Conservation (phyloP, 2,888 invertebrate species). For the Rhagophthalmus giganteus region DNA sequence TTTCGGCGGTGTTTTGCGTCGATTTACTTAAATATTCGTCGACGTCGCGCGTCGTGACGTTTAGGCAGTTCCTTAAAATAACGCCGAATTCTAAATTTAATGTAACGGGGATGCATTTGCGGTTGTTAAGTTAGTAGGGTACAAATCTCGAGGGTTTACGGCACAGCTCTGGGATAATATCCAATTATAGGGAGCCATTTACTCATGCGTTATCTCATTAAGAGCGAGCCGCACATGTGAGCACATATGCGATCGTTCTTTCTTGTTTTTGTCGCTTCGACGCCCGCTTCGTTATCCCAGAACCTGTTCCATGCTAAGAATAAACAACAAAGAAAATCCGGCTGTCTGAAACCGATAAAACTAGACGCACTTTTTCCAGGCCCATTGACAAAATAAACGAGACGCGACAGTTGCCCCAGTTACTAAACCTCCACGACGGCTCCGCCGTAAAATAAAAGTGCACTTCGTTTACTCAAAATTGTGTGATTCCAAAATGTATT, state of each 20-base stretch:
- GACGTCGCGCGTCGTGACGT: conserved; percentile 13
- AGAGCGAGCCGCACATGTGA: conserved; percentile 42
- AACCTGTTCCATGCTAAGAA: conserved; percentile 20
- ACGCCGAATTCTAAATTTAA: conserved; percentile 30
- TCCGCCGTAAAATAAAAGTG: no score
- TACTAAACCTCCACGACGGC: no score
- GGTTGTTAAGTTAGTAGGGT: conserved; percentile 32
- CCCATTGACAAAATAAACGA: conserved; percentile 20
- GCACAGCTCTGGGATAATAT: conserved; percentile 44
- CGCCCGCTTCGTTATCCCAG: conserved; percentile 15
- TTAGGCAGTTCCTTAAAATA: conserved; percentile 20
- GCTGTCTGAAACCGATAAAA: conserved; percentile 22
- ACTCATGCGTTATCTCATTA: conserved; percentile 47
- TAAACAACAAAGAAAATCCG: conserved; percentile 17
- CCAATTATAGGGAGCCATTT: conserved; percentile 46
- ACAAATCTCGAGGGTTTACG: conserved; percentile 39
- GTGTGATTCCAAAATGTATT: no score
- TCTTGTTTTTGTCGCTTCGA: conserved; percentile 31
- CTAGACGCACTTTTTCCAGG: conserved; percentile 9
- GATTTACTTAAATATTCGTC: conserved; percentile 19
- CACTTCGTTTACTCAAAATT: no score
- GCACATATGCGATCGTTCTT: conserved; percentile 26
- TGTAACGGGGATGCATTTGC: conserved; percentile 30
- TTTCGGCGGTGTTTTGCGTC: conserved; percentile 16
- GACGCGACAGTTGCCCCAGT: conserved; percentile 17